Evolutionary conservation across 2,797 vertebrate species (phyloP).

Genomic region (Geotrypetes seraphini): DNA sequence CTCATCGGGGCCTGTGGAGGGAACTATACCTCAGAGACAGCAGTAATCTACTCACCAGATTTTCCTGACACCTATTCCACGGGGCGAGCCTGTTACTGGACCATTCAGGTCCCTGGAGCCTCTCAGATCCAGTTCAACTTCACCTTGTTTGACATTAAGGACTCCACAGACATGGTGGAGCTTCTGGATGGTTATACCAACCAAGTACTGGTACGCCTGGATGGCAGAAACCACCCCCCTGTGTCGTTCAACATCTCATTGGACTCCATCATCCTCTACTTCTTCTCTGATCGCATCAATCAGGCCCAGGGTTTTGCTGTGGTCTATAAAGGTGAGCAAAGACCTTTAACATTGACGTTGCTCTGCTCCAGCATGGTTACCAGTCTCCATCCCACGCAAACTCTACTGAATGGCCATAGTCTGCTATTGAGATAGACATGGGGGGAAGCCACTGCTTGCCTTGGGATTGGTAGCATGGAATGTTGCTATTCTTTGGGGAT

Average conservation of each 20-base stretch:
- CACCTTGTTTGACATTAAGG: constrained; percentile 86
- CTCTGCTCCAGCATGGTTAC: too few species aligned
- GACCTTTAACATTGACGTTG: too few species aligned
- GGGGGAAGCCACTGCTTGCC: too few species aligned
- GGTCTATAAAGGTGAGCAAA: constrained; percentile 83
- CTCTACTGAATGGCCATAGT: too few species aligned
- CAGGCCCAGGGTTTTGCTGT: constrained; percentile 88
- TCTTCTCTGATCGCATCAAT: constrained; percentile 89
- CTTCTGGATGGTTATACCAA: constrained; percentile 82
- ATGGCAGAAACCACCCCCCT: constrained; percentile 70
- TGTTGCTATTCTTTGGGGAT: too few species aligned
- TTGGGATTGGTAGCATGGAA: too few species aligned
- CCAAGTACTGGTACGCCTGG: constrained; percentile 75
- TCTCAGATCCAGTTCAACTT: constrained; percentile 80
- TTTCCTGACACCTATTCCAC: constrained; percentile 81
- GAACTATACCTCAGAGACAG: constrained; percentile 75
- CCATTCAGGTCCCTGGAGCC: constrained; percentile 78
- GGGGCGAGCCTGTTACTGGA: constrained; percentile 90
- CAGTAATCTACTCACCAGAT: constrained; percentile 88
- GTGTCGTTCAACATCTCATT: constrained; percentile 73
- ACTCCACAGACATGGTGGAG: constrained; percentile 92
- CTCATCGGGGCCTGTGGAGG: constrained; percentile 86
- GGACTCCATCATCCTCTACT: constrained; percentile 88
- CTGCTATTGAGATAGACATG: too few species aligned
- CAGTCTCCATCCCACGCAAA: too few species aligned